Percentiles rank a stretch among this genome's conserved stretches.
These are phyloP conservation scores for Aricia artaxerxes DNA, from an alignment of 2,888 invertebrate species.

Conservation along the genomic window DNA sequence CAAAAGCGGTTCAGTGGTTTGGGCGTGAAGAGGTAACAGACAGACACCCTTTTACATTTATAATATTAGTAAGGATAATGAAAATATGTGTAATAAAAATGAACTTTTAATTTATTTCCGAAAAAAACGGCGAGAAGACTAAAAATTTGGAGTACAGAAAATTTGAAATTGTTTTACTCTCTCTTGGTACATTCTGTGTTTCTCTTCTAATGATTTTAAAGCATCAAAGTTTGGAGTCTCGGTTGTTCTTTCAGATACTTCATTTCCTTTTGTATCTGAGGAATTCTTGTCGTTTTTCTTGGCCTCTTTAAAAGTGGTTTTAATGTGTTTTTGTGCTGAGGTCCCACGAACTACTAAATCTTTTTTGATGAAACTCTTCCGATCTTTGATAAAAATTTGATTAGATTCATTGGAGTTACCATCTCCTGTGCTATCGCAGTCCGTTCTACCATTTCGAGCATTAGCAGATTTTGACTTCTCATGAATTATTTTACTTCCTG, in stretches of 20 bases:
- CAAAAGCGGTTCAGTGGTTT: too few relatives aligned
- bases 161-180: constrained; percentile 60
- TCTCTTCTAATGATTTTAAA: constrained; percentile 63
- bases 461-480: constrained; percentile 13
- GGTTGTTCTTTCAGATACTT: not conserved
- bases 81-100: too few relatives aligned
- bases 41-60: too few relatives aligned
- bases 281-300: not conserved
- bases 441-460: not conserved
- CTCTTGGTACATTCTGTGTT: constrained; percentile 69
- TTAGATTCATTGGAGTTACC: not conserved
- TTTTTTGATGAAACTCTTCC: not conserved
- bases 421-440: not conserved
- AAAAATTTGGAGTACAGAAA: not conserved
- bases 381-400: not conserved
- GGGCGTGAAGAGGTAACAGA: too few relatives aligned
- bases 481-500: constrained; percentile 44
- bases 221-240: constrained; percentile 40
- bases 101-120: too few relatives aligned
- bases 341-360: not conserved
- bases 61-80: too few relatives aligned
- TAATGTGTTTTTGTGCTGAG: not conserved
- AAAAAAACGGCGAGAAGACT: not conserved
- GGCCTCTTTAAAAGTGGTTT: not conserved
- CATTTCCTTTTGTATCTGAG: not conserved